phyloP scores from a whole-genome alignment of 2,888 invertebrate species.

The Abscondita cerata region DNA sequence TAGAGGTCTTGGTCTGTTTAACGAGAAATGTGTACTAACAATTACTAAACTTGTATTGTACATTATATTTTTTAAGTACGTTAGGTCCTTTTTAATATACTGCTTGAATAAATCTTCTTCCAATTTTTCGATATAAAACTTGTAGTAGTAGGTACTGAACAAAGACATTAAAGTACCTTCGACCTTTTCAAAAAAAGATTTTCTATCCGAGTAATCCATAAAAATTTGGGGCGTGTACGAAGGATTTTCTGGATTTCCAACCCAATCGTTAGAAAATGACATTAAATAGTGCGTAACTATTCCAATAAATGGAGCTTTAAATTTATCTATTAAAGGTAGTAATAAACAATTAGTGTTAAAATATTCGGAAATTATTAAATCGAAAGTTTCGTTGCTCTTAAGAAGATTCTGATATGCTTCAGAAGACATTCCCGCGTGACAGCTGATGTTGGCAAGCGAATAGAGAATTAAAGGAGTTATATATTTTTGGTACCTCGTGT shows the following conservation, averaged over 20 bases:
- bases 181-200: constrained; percentile 42
- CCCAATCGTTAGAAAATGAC: constrained; percentile 58
- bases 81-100: constrained; percentile 41
- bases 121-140: constrained; percentile 13
- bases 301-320: constrained; percentile 63
- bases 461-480: not conserved
- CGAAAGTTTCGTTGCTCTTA: constrained; percentile 61
- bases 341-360: constrained; percentile 77
- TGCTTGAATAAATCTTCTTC: constrained; percentile 35
- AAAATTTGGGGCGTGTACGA: constrained; percentile 59
- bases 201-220: constrained; percentile 45
- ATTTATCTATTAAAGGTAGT: constrained; percentile 65
- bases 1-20: constrained; percentile 58
- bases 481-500: constrained; percentile 7
- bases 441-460: constrained; percentile 10
- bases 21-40: constrained; percentile 59
- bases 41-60: constrained; percentile 60
- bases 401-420: constrained; percentile 32
- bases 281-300: constrained; percentile 60
- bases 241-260: constrained; percentile 60
- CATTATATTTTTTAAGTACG: constrained; percentile 54
- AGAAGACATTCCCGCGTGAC: constrained; percentile 40
- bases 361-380: constrained; percentile 72
- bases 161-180: constrained; percentile 40
- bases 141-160: constrained; percentile 9